Conservation (phyloP, 2,888 invertebrate genomes). For the Meandrusa payeni region DNA sequence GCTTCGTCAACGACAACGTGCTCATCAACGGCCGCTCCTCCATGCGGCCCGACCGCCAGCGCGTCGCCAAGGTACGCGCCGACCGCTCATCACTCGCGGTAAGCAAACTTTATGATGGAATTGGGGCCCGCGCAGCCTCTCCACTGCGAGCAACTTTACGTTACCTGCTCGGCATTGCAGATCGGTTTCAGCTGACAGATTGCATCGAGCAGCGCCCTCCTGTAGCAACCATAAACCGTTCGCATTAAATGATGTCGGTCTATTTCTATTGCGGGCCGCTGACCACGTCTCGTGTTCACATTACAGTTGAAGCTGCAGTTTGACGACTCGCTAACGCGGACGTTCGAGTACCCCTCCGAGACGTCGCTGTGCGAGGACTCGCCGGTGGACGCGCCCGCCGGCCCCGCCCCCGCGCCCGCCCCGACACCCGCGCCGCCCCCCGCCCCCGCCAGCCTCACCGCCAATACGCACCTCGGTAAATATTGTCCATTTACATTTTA, state of each 20-base stretch:
- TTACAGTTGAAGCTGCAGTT: slow-evolving; percentile 93
- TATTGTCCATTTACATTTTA: too few relatives aligned
- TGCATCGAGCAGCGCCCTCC: too few relatives aligned
- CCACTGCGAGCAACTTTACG: too few relatives aligned
- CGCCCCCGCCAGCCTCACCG: slow-evolving; percentile 35
- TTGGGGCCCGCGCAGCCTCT: too few relatives aligned
- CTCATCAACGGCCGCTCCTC: slow-evolving; percentile 94
- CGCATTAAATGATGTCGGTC: too few relatives aligned
- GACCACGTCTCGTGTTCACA: too few relatives aligned
- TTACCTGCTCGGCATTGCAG: too few relatives aligned
- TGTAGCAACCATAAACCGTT: too few relatives aligned
- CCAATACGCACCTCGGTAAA: slow-evolving; percentile 70
- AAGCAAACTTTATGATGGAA: too few relatives aligned
- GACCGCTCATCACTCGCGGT: too few relatives aligned
- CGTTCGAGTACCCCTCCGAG: slow-evolving; percentile 97
- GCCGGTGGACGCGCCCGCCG: slow-evolving; percentile 26
- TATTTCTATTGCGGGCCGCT: too few relatives aligned
- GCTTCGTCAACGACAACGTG: slow-evolving; percentile 93
- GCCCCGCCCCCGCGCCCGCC: slow-evolving; percentile 26
- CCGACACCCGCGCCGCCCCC: slow-evolving; percentile 23
- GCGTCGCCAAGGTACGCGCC: slow-evolving; percentile 80
- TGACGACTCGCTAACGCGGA: slow-evolving; percentile 91
- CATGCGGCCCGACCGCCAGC: slow-evolving; percentile 78
- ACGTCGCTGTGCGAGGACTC: slow-evolving; percentile 86
- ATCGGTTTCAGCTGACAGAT: too few relatives aligned